Conservation (phyloP, 2,888 invertebrate species). For the Drosophila flavopinicola region DNA sequence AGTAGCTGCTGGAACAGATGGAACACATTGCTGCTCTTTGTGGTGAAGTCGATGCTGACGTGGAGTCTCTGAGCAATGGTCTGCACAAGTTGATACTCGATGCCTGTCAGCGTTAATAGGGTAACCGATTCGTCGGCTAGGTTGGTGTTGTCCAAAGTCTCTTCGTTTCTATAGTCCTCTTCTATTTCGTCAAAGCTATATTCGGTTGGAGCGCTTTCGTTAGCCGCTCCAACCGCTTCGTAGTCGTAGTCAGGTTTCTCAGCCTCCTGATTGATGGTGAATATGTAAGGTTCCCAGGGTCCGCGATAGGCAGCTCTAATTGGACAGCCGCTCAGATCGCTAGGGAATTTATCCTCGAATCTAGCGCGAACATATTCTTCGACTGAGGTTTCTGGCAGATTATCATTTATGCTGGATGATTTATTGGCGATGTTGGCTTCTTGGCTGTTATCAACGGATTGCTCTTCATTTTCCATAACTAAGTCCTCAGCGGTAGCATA, state of each 20-base stretch:
- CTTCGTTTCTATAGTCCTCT: slow-evolving; percentile 7
- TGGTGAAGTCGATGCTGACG: slow-evolving; percentile 72
- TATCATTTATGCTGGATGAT: not conserved
- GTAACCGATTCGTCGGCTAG: not conserved
- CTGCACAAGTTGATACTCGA: slow-evolving; percentile 81
- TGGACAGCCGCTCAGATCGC: slow-evolving; percentile 81
- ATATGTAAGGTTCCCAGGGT: slow-evolving; percentile 83
- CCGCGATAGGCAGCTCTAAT: slow-evolving; percentile 77
- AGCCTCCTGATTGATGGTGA: slow-evolving; percentile 36
- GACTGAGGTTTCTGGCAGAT: slow-evolving; percentile 31
- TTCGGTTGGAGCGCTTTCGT: slow-evolving; percentile 3
- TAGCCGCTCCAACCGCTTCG: slow-evolving; percentile 1
- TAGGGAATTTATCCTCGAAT: slow-evolving; percentile 81
- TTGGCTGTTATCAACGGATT: not conserved
- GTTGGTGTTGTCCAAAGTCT: not conserved
- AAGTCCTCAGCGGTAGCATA: not conserved
- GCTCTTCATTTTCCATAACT: not conserved
- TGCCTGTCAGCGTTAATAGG: slow-evolving; percentile 64
- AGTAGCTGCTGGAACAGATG: slow-evolving; percentile 80
- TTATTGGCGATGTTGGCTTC: not conserved
- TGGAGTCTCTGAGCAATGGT: slow-evolving; percentile 81
- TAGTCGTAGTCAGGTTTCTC: slow-evolving; percentile 24
- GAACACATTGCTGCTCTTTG: slow-evolving; percentile 78
- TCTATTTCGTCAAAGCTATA: slow-evolving; percentile 23
- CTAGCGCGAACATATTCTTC: slow-evolving; percentile 65